Conservation (phyloP, 2,113 vertebrate genomes). For the Vicugna pacos region DNA sequence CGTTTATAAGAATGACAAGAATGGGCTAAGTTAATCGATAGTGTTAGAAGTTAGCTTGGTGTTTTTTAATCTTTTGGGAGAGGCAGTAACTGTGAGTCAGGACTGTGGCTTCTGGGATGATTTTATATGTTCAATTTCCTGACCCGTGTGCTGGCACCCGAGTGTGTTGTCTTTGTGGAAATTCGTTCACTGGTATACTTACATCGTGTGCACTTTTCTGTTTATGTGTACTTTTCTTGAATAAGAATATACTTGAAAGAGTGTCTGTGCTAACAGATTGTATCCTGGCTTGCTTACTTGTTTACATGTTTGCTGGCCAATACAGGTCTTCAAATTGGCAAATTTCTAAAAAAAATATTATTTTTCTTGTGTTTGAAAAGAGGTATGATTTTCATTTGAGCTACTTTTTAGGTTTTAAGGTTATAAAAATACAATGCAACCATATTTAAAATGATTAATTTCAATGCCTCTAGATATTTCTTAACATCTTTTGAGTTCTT, state of each 20-base stretch:
- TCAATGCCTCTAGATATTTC: background rate
- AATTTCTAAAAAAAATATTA: background rate
- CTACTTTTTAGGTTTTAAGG: background rate
- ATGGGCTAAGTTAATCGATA: background rate
- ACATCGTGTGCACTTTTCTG: background rate
- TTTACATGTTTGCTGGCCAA: background rate
- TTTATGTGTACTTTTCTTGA: background rate
- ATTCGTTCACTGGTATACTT: background rate
- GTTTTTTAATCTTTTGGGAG: background rate
- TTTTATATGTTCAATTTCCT: background rate
- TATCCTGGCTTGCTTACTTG: background rate
- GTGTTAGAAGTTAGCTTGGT: background rate
- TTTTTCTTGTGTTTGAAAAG: background rate
- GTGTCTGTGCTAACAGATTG: background rate
- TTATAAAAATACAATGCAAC: background rate
- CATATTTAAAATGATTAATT: background rate
- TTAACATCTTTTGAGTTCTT: background rate
- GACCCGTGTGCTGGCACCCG: background rate
- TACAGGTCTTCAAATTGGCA: background rate
- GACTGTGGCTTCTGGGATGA: background rate
- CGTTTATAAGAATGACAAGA: background rate
- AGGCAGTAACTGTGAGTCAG: background rate
- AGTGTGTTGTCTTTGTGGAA: background rate
- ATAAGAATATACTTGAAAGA: background rate
- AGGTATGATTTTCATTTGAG: background rate